Base-by-base conservation (phyloP, 2,113 vertebrate species). In the Eclectus roratus region DNA sequence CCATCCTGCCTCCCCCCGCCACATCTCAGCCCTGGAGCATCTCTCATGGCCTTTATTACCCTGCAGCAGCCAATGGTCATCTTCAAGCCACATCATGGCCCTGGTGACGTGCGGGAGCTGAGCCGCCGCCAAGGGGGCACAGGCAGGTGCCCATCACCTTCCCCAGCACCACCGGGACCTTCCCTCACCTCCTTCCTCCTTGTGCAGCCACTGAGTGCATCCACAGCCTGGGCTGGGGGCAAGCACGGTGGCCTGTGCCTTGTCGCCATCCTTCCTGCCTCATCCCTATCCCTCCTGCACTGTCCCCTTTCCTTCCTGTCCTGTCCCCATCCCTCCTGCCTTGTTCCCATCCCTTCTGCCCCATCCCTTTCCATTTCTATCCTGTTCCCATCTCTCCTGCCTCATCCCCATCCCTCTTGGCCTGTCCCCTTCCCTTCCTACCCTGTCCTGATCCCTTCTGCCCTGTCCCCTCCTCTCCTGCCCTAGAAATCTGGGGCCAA, bases 41-140 rank as follows among this genome's bases (percentile, higher is more conserved):
- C 55, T 47, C 47, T 8, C 5, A 18, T 56, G 84, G 33, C 3
- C 56, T 77, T 65, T n/a, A 16, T 39, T 6, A 44, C 56, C 78
- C 71, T 6, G 64, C 37, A 58, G 78, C 43, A 53, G 74, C 41
- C n/a, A 5, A 17, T 1, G 29, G 46, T 31, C 68, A 53, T 4
- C 46, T 52, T 14, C 55, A 46, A n/a, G 66, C 24, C 74, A 2
- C 50, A 39, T 16, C 56, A 9, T 4, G 1, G 70, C 46, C 10
- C 70, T 5, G 7, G 46, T 6, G n/a, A 33, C 2, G 1, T 2
- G 4, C 0, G 2, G 39, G 77, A 56, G 24, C 56, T 0, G 0
- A 43, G 43, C 17, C 3, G 2, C 12, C 3, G 2, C 21, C 3
- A 0, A 29, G 41, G 19, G n/a, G 25, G 31, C 31, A 10, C 4